A percentile compares a stretch with the other conserved stretches of the same genome.
These are phyloP conservation scores for Octopus bimaculoides DNA, from an alignment of 1,140 invertebrate genomes.

Conservation along the genomic window DNA sequence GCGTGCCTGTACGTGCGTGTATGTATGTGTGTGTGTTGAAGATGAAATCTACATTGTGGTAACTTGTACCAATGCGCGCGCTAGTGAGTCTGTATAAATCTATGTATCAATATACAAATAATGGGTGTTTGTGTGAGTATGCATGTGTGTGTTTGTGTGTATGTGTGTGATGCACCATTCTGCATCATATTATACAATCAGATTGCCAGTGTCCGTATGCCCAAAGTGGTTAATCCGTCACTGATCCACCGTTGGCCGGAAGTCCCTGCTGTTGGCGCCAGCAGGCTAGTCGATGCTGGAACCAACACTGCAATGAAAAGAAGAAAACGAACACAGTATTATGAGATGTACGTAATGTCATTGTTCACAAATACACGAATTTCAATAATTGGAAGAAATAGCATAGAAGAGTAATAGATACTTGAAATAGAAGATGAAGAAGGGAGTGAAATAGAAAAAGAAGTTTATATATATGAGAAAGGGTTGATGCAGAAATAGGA, in stretches of 20 bases:
- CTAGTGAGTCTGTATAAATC: neutral
- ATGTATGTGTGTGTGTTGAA: too few species aligned
- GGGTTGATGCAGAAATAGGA: too few species aligned
- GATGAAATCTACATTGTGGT: too few species aligned
- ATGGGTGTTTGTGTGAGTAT: neutral
- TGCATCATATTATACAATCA: neutral
- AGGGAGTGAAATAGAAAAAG: neutral
- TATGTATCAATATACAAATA: neutral
- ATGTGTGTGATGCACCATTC: neutral
- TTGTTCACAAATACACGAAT: neutral
- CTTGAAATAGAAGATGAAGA: neutral
- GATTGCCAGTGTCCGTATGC: neutral
- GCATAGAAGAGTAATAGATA: neutral
- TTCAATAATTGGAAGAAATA: neutral
- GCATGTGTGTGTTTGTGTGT: neutral
- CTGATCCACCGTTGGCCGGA: slow-evolving; percentile 39
- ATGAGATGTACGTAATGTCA: neutral
- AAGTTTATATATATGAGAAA: too few species aligned
- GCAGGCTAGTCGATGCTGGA: slow-evolving; percentile 40
- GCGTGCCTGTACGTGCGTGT: too few species aligned
- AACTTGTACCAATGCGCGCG: neutral
- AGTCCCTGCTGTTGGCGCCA: slow-evolving; percentile 45
- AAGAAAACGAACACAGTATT: neutral
- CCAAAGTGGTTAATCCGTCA: slow-evolving; percentile 27
- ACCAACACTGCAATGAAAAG: slow-evolving; percentile 16